Evolutionary conservation across 2,113 vertebrate genomes (phyloP).

Genomic region (Pogona vitticeps): DNA sequence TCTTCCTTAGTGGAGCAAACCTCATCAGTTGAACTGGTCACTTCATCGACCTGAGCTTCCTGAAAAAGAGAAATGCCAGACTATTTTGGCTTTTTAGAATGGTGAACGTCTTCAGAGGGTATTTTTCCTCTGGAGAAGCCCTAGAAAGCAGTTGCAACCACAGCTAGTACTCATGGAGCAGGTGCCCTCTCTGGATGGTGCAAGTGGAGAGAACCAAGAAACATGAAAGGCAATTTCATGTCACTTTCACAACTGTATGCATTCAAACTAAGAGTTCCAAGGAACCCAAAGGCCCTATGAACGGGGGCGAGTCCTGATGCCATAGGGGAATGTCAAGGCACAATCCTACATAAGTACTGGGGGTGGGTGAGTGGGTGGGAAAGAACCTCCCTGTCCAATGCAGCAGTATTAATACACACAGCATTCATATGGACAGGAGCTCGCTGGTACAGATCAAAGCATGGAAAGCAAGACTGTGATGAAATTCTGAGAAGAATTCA

Average conservation of each 20-base stretch:
- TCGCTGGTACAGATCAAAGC: not conserved
- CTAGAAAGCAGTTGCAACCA: not conserved
- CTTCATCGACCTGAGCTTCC: constrained; percentile 57
- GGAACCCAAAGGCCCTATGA: not conserved
- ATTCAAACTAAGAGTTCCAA: not conserved
- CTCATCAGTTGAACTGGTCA: constrained; percentile 49
- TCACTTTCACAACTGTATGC: not conserved
- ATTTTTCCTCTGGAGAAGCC: not conserved
- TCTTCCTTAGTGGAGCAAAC: constrained; percentile 30
- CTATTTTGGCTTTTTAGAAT: not conserved
- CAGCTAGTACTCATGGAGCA: not conserved
- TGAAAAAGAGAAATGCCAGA: constrained; percentile 34
- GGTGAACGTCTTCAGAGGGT: not conserved
- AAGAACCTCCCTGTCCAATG: not conserved
- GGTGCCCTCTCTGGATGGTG: not conserved
- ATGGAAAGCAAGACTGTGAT: not conserved
- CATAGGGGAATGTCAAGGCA: not conserved
- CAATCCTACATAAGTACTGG: not conserved
- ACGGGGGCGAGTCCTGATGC: not conserved
- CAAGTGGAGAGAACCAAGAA: not conserved
- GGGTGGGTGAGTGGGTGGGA: no score
- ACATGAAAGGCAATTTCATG: not conserved
- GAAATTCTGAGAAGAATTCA: not conserved
- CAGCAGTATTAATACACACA: not conserved
- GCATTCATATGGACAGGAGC: not conserved